Evolutionary conservation across 2,113 vertebrate species (phyloP), one percentile per base, ranked within the genome.

Genomic region (Hippocampus comes): DNA sequence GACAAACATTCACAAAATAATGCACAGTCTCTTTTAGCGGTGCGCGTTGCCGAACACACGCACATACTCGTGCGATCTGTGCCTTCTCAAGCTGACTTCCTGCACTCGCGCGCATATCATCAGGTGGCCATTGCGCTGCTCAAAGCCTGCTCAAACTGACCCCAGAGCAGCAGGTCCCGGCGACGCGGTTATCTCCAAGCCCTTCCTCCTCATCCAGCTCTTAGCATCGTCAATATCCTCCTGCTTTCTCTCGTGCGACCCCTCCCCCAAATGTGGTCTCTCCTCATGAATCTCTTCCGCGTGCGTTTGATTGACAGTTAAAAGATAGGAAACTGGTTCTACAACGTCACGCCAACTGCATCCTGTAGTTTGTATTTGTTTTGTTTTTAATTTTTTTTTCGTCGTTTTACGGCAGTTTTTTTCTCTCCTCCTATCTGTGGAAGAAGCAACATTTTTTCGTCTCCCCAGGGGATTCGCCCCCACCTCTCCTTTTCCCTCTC

Each of bases 181-280:
- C 82, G 94, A 93, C 78, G 78, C 86, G 94, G 93, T 82, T 91
- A 95, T 93, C 89, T 91, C 92, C 89, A 60, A 57, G 69, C 3
- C 61, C 30, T 57, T 57, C 17, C 53, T 21, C 10, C 25, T 60
- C 20, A 30, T 34, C n/a, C 66, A 42, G 21, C 63, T n/a, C 53
- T 27, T 56, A 14, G 68, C 51, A 42, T 64, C 69, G 63, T 17
- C 76, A 4, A 72, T 73, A 65, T 67, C 61, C 63, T 70, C 55
- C 53, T 34, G 30, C 51, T 68, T n/a, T 75, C 48, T 69, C 82
- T 73, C 49, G 63, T 27, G 78, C 77, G 66, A 82, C 73, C 86
- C 89, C 90, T 84, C 79, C 86, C 86, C 85, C 78, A 71, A 72
- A 27, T 38, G 63, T 76, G 25, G 25, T 20, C 73, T 73, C 79